A percentile compares a stretch with the other conserved stretches of the same genome.
Evolutionary conservation across 2,797 vertebrate genomes (phyloP).

Genomic region (Lindbergichthys nudifrons): DNA sequence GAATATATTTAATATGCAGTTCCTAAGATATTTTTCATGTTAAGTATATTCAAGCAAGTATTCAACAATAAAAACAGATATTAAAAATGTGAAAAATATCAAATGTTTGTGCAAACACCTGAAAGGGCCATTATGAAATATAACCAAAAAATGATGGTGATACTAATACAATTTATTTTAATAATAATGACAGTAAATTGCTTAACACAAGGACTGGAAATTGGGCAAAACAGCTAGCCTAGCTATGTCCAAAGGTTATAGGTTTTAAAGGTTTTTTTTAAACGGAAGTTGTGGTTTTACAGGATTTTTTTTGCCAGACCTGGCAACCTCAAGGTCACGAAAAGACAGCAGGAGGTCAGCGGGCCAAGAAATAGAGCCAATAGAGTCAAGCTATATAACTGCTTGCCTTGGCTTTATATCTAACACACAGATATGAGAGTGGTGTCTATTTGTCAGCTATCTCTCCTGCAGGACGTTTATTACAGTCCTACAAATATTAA

Average conservation of each 20-base stretch:
- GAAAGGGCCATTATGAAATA: neutral
- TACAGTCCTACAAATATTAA: neutral
- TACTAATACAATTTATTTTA: too few relatives aligned
- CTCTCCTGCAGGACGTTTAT: neutral
- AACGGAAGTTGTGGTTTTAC: neutral
- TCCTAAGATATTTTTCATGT: neutral
- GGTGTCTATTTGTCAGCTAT: neutral
- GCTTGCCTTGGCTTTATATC: neutral
- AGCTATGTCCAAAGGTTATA: too few relatives aligned
- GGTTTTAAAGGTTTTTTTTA: too few relatives aligned
- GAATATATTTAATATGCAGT: neutral
- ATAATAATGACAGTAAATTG: too few relatives aligned
- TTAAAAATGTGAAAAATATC: too few relatives aligned
- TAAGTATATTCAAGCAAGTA: neutral
- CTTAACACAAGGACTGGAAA: too few relatives aligned
- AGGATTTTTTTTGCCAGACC: neutral
- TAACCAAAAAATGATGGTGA: neutral
- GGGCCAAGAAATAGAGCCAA: conserved; percentile 3
- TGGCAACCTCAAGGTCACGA: conserved; percentile 1
- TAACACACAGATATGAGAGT: neutral
- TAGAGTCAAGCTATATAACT: neutral
- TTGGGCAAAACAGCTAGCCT: too few relatives aligned
- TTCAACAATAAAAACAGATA: neutral
- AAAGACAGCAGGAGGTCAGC: neutral
- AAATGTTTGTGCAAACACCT: neutral